Evolutionary conservation across 2,113 vertebrate species (phyloP).

Genomic region (Chionis minor): DNA sequence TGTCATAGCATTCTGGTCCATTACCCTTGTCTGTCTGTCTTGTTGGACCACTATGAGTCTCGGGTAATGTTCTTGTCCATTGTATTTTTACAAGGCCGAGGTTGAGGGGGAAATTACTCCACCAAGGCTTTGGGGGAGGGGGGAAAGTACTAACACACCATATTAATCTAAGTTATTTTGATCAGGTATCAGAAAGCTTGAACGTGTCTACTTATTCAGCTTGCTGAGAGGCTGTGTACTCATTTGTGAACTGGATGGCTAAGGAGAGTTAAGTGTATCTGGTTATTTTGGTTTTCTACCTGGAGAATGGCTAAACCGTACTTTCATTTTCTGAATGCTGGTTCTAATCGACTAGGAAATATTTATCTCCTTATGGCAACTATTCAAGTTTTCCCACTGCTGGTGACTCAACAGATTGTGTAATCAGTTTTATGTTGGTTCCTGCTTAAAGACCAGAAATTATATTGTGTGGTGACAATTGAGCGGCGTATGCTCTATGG

Average conservation of each 20-base stretch:
- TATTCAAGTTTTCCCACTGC: not conserved
- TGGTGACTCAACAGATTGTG: not conserved
- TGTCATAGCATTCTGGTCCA: not conserved
- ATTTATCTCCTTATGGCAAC: not conserved
- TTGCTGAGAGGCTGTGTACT: not conserved
- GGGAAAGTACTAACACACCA: not conserved
- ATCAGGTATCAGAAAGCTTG: not conserved
- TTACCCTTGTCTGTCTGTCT: not conserved
- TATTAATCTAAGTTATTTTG: not conserved
- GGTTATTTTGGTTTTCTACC: not conserved
- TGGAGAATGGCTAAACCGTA: not conserved
- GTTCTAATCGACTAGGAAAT: not conserved
- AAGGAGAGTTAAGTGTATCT: not conserved
- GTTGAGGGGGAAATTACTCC: not conserved
- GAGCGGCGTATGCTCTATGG: not conserved
- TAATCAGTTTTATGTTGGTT: not conserved
- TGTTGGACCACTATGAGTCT: not conserved
- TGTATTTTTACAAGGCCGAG: not conserved
- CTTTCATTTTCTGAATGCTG: not conserved
- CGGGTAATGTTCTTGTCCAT: not conserved
- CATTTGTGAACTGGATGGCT: not conserved
- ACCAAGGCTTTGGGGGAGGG: not conserved
- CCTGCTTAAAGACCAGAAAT: not conserved
- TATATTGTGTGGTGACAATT: not conserved
- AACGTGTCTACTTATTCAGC: not conserved